Evolutionary conservation across 1,140 invertebrate genomes (phyloP), one percentile per base, ranked within the genome.

Genomic region (Zaprionus tsacasi): DNA sequence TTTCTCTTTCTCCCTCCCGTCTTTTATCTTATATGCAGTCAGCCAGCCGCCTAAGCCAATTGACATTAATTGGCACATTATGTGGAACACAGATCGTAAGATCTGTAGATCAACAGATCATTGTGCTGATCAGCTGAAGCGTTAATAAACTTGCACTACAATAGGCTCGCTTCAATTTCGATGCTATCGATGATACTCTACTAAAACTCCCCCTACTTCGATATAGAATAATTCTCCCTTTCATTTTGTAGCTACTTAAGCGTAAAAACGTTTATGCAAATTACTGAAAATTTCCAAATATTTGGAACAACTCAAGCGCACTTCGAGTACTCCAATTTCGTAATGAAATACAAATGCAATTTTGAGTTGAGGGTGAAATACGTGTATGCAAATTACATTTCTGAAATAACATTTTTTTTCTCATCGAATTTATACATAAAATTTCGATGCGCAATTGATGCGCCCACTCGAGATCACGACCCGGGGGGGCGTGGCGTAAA

Each of bases 401-500:
- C 35, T 61, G 30, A 11, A 12, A 38, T 33, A 35, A 43, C 48
- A 74, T 66, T 59, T 67, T 73, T 74, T 55, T 74, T 55, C 40
- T 45, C 40, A 75, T 82, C 63, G 59, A 78, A 88, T 83, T 87
- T 80, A 83, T 40, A 71, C 73, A 67, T 25, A 76, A 80, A 82
- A 89, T 89, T 85, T 81, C 81, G 70, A 85, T 88, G 81, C 83
- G 85, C 76, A 85, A 89, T 85, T 85, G 86, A 89, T 89, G 85
- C 85, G 80, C 54, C 54, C 48, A 76, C 85, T 89, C 35, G 45
- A 89, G 56, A 65, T 79, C 78, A 55, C 78, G 86, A 68, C 75
- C 6, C 27, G 27, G n/a, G 40, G 65, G 76, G 81, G 81, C 86
- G 70, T 90, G 56, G 52, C 66, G 13, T 21, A 72, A 79, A 77